phyloP scores from a whole-genome alignment of 2,113 vertebrate species.

The Prionailurus bengalensis region DNA sequence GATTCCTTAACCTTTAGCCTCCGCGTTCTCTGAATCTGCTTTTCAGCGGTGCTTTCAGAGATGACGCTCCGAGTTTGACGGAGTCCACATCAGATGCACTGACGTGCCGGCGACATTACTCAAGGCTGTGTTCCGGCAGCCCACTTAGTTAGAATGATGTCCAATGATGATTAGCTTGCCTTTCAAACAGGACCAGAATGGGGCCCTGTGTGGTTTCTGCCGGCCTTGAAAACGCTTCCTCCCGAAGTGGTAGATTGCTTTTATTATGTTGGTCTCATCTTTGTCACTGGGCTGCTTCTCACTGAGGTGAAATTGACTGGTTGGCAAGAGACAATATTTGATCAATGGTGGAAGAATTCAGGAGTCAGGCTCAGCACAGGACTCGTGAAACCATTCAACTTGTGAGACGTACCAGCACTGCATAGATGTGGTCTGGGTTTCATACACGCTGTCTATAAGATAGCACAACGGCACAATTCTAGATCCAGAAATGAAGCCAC shows the following conservation, averaged over 20 bases:
- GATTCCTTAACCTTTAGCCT: not conserved
- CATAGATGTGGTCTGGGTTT: not conserved
- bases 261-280: not conserved
- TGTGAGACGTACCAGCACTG: not conserved
- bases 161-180: not conserved
- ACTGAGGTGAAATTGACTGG: not conserved
- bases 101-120: not conserved
- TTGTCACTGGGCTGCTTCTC: not conserved
- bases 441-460: not conserved
- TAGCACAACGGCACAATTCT: not conserved
- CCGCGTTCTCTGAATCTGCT: not conserved
- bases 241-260: not conserved
- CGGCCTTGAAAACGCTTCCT: not conserved
- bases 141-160: not conserved
- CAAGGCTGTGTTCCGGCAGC: not conserved
- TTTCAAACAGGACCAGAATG: not conserved
- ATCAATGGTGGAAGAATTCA: not conserved
- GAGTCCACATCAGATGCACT: not conserved
- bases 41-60: not conserved
- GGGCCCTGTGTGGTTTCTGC: not conserved
- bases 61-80: not conserved
- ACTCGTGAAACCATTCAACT: not conserved
- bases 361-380: not conserved
- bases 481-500: not conserved
- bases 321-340: slow-evolving; percentile 15